Conservation (phyloP, 2,888 invertebrate species). For the Pogonocherus hispidulus region DNA sequence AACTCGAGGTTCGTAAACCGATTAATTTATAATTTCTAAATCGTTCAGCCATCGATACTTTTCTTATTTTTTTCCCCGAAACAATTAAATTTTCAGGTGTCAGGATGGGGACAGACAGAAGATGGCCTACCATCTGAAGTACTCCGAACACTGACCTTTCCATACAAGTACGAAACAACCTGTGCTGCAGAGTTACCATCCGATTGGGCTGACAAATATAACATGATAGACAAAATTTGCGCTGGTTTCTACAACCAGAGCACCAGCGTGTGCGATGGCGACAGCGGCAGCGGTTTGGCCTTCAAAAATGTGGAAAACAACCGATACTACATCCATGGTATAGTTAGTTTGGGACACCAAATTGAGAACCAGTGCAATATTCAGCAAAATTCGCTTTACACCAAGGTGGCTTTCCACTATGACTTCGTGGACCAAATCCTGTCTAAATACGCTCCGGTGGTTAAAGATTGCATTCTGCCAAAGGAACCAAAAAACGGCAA, state of each 20-base stretch:
- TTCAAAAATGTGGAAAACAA: constrained; percentile 40
- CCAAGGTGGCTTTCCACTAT: constrained; percentile 39
- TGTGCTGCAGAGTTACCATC: constrained; percentile 40
- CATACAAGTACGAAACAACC: constrained; percentile 36
- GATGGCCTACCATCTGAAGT: constrained; percentile 33
- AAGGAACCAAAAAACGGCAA: constrained; percentile 38
- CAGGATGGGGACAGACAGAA: constrained; percentile 44
- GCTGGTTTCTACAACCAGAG: constrained; percentile 36
- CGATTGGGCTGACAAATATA: constrained; percentile 40
- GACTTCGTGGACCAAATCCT: constrained; percentile 36
- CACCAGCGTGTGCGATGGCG: constrained; percentile 42
- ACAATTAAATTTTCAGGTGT: constrained; percentile 38
- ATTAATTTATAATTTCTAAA: no score
- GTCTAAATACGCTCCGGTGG: background rate
- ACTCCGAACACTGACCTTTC: constrained; percentile 37
- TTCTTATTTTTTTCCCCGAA: no score
- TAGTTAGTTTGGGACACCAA: constrained; percentile 36
- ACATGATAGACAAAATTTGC: constrained; percentile 43
- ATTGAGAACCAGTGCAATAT: constrained; percentile 26
- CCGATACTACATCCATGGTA: constrained; percentile 45
- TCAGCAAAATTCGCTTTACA: constrained; percentile 41
- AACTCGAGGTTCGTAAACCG: no score
- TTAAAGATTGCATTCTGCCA: constrained; percentile 42
- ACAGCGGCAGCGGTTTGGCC: constrained; percentile 45
- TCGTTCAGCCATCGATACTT: no score